Percentiles rank a stretch among this genome's conserved stretches.
Evolutionary conservation across 2,113 vertebrate species (phyloP).

Genomic region (Lampris megalopsis): DNA sequence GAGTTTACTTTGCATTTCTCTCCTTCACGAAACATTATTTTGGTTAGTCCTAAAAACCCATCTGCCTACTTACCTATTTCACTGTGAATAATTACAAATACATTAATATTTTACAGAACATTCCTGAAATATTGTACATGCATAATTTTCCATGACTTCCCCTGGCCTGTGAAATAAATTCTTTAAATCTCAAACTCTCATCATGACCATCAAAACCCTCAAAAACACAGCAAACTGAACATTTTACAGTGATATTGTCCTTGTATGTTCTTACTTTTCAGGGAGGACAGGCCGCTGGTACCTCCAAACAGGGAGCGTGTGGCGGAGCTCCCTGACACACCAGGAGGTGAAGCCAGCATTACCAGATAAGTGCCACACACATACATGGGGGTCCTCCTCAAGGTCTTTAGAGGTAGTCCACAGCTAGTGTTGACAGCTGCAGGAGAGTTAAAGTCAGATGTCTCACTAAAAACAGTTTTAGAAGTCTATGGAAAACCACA

Average conservation of each 20-base stretch:
- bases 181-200: no score
- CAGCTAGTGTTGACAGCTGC: conserved; percentile 95
- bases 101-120: background rate
- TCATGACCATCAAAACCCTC: background rate
- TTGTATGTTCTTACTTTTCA: conserved; percentile 90
- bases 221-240: background rate
- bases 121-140: no score
- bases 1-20: no score
- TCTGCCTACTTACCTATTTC: no score
- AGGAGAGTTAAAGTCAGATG: background rate
- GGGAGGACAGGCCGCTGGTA: conserved; percentile 93
- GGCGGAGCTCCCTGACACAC: conserved; percentile 95
- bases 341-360: conserved; percentile 95
- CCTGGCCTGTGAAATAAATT: no score
- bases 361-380: conserved; percentile 96
- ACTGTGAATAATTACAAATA: no score
- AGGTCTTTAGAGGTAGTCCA: conserved; percentile 93
- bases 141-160: no score
- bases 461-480: background rate
- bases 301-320: conserved; percentile 97
- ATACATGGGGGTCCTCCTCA: conserved; percentile 95
- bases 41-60: no score
- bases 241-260: background rate
- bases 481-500: background rate
- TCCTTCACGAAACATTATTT: no score